phyloP scores from a whole-genome alignment of 2,888 invertebrate species.

The Cryptocheilus praepositus region DNA sequence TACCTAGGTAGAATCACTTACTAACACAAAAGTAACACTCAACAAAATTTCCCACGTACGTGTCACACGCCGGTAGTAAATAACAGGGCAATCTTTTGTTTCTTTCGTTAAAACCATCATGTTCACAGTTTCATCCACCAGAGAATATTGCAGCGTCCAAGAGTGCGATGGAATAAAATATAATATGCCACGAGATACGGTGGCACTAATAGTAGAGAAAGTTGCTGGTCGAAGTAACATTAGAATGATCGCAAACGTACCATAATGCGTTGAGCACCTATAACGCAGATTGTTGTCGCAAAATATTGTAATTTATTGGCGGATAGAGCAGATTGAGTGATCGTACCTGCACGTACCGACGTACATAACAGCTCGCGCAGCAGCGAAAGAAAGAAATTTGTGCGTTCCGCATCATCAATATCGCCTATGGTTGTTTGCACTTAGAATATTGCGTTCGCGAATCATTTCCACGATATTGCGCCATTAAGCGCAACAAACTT shows the following conservation, averaged over 20 bases:
- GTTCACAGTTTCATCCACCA: background rate
- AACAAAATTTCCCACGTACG: no score
- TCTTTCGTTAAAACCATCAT: no score
- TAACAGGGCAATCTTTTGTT: no score
- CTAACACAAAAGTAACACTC: no score
- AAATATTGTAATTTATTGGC: constrained; percentile 20
- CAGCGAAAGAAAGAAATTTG: constrained; percentile 14
- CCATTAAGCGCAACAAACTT: constrained; percentile 32
- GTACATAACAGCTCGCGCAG: background rate
- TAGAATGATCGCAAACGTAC: constrained; percentile 15
- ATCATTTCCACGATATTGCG: constrained; percentile 32
- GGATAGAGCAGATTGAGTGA: constrained; percentile 2
- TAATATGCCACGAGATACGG: background rate
- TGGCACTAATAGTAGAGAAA: background rate
- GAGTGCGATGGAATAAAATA: constrained; percentile 5
- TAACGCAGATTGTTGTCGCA: constrained; percentile 22
- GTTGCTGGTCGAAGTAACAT: background rate
- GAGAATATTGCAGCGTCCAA: background rate
- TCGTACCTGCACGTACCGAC: constrained; percentile 8
- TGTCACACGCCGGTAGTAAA: no score
- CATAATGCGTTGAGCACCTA: constrained; percentile 12
- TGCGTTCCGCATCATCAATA: constrained; percentile 15
- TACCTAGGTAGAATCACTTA: no score
- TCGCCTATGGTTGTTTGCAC: constrained; percentile 17
- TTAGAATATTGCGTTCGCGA: constrained; percentile 27